Base-by-base conservation (phyloP, 2,113 vertebrate genomes). In the Oreochromis niloticus region DNA sequence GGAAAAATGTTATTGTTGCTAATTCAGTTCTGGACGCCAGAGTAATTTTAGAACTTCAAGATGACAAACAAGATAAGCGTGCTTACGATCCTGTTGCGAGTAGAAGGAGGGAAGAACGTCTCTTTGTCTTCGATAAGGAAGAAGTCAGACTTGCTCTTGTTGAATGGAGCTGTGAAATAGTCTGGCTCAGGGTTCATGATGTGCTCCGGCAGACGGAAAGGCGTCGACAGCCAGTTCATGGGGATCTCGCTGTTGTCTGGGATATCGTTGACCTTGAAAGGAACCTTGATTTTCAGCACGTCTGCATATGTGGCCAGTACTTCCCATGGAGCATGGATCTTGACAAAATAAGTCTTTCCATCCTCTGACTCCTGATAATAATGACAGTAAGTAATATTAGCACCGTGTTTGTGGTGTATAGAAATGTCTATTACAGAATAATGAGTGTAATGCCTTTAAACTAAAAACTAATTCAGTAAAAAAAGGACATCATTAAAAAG, bases 11-110 rank as follows among this genome's bases (percentile, higher is more conserved):
- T 78, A 52, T 50, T 78, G 27, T 52, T 52, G 27, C 10, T 22
- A 50, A 71, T 24, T 36, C 17, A 34, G 17, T 48, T 57, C 39
- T 22, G 14, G 75, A 73, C 27, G 6, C 19, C 8, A 34, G 2
- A 5, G 22, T 13, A 30, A 81, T 83, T 32, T 63, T 54, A 54
- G 1, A 39, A 83, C 46, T 63, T 82, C 6, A 75, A 30, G 52
- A 55, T 56, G 50, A 82, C 5, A 86, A 85, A 87, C 11, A 80
- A 87, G 68, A 79, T 24, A 83, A 73, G 80, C 4, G 13, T 87
- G 48, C 99, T 93, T 97, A 99, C 99, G 86, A 99, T 99, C 95
- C 99, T 98, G 97, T 99, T 99, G 91, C 98, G 97, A 66, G 96
- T 93, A 10, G 99, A 97, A 0, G 98, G 97, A 0, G 97, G 96